These are phyloP conservation scores for Scartelaos histophorus DNA, from an alignment of 2,113 vertebrate genomes.

Conservation along the genomic window DNA sequence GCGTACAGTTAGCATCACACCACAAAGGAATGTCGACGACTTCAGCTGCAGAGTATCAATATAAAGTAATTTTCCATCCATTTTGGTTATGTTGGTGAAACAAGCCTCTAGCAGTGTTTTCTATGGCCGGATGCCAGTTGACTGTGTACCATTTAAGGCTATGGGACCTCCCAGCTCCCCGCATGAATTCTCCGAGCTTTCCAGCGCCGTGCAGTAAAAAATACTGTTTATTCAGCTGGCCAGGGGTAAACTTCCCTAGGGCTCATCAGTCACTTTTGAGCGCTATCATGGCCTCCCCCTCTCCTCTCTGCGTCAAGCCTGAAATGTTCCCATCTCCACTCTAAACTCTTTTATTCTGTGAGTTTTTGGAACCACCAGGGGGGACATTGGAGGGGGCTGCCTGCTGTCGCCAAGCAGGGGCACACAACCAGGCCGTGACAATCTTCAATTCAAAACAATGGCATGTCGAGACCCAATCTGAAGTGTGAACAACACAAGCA, in stretches of 20 bases:
- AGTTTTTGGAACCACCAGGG: slow-evolving; percentile 31
- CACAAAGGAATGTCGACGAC: too few relatives aligned
- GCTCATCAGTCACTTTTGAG: slow-evolving; percentile 61
- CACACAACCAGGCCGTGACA: slow-evolving; percentile 13
- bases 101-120: background rate
- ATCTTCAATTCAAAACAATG: slow-evolving; percentile 27
- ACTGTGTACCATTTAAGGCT: slow-evolving; percentile 50
- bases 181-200: slow-evolving; percentile 40
- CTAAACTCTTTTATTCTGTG: slow-evolving; percentile 37
- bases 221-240: slow-evolving; percentile 49
- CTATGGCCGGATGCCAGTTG: slow-evolving; percentile 37
- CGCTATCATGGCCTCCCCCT: slow-evolving; percentile 38
- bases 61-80: background rate
- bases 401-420: slow-evolving; percentile 27
- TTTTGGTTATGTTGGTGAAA: background rate
- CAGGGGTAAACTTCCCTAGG: slow-evolving; percentile 48
- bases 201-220: background rate
- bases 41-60: too few relatives aligned
- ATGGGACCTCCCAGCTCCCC: slow-evolving; percentile 42
- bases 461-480: slow-evolving; percentile 5
- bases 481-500: slow-evolving; percentile 5
- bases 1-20: too few relatives aligned
- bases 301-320: slow-evolving; percentile 21
- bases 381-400: slow-evolving; percentile 21
- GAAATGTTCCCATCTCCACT: slow-evolving; percentile 32